A percentile compares a stretch with the other conserved stretches of the same genome.
Conservation (phyloP, 2,888 invertebrate species). For the Philonicus albiceps region DNA sequence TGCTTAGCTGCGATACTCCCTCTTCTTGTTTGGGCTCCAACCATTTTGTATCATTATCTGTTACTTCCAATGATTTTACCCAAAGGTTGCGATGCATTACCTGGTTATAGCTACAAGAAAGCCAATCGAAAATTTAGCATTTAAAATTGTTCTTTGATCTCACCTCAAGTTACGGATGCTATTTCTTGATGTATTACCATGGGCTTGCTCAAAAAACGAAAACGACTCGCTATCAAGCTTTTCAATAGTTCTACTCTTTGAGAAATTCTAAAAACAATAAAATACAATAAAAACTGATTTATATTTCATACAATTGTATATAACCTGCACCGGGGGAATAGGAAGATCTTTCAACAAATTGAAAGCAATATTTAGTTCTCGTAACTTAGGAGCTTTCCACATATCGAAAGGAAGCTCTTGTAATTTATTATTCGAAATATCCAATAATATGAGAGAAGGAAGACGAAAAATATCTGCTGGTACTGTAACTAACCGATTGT, state of each 20-base stretch:
- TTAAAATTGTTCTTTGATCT: not conserved
- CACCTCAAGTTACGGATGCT: not conserved
- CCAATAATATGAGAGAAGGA: slow-evolving; percentile 79
- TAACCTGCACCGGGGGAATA: slow-evolving; percentile 60
- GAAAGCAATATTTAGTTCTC: slow-evolving; percentile 88
- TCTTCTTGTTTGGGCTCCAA: slow-evolving; percentile 68
- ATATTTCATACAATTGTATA: not conserved
- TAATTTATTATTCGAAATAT: slow-evolving; percentile 94
- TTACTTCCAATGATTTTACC: slow-evolving; percentile 73
- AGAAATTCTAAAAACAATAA: not conserved
- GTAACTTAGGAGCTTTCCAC: slow-evolving; percentile 86
- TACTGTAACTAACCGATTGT: slow-evolving; percentile 84
- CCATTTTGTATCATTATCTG: slow-evolving; percentile 70
- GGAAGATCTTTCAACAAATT: slow-evolving; percentile 85
- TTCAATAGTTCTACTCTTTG: not conserved
- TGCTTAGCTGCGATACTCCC: slow-evolving; percentile 71
- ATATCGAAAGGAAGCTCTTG: slow-evolving; percentile 81
- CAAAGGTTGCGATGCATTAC: slow-evolving; percentile 81
- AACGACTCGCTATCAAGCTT: slow-evolving; percentile 4
- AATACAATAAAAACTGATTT: not conserved
- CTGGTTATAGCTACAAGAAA: slow-evolving; percentile 59
- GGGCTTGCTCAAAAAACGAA: not conserved
- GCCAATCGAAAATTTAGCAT: slow-evolving; percentile 52
- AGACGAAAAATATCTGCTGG: slow-evolving; percentile 84
- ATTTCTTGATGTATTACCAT: not conserved